Evolutionary conservation across 2,113 vertebrate species (phyloP).

Genomic region (Caloenas nicobarica): DNA sequence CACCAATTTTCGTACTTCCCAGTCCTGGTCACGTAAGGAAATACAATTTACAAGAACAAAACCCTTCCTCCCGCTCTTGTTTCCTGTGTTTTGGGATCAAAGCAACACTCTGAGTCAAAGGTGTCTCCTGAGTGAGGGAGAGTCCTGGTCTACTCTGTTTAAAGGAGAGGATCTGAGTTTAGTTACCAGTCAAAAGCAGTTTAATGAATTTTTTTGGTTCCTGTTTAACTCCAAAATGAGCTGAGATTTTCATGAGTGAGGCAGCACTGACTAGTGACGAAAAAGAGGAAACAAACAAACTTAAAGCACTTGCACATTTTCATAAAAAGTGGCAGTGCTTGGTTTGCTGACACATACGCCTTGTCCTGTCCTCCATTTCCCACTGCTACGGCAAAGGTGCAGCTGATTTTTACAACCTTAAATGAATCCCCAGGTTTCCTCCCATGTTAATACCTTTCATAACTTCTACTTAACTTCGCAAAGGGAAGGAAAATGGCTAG

Average conservation of each 20-base stretch:
- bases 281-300: neutral
- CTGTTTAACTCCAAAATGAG: neutral
- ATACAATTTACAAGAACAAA: neutral
- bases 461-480: neutral
- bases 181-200: neutral
- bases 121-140: neutral
- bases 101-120: neutral
- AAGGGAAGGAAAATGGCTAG: neutral
- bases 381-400: neutral
- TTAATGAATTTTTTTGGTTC: neutral
- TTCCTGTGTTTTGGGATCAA: neutral
- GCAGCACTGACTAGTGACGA: neutral
- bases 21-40: neutral
- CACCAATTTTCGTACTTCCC: rapidly evolving
- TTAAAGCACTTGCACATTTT: neutral
- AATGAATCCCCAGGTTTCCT: neutral
- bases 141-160: rapidly evolving
- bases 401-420: neutral
- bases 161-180: neutral
- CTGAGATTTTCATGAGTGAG: neutral
- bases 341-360: neutral
- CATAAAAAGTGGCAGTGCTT: neutral
- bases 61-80: neutral
- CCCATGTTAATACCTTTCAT: neutral
- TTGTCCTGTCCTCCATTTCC: neutral